Evolutionary conservation across 2,888 invertebrate genomes (phyloP).

Genomic region (Microplitis manilae): DNA sequence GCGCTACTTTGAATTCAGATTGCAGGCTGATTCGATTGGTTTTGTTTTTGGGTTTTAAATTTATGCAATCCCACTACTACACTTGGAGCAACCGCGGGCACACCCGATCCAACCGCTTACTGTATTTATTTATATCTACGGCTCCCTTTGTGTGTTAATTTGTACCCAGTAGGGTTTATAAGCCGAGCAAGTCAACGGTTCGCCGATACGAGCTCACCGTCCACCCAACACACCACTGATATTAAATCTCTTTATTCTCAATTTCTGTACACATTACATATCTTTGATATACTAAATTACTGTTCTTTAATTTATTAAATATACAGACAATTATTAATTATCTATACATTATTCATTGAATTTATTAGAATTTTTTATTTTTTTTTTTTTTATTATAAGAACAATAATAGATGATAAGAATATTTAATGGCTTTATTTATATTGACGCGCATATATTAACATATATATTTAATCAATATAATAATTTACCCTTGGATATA

Average conservation of each 20-base stretch:
- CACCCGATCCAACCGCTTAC: conserved; percentile 30
- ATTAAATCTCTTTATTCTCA: background rate
- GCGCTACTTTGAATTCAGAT: conserved; percentile 68
- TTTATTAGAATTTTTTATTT: too few relatives aligned
- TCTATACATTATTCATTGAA: too few relatives aligned
- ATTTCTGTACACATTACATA: too few relatives aligned
- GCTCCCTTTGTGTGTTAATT: conserved; percentile 71
- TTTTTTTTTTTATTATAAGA: too few relatives aligned
- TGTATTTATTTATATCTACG: conserved; percentile 66
- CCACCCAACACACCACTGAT: background rate
- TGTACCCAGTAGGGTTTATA: conserved; percentile 54
- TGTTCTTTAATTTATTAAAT: too few relatives aligned
- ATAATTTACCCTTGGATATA: too few relatives aligned
- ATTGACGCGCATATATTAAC: too few relatives aligned
- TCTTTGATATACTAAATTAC: too few relatives aligned
- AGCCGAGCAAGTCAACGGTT: background rate
- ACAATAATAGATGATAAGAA: too few relatives aligned
- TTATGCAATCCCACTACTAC: conserved; percentile 67
- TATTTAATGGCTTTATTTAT: too few relatives aligned
- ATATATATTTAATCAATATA: too few relatives aligned
- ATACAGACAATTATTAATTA: too few relatives aligned
- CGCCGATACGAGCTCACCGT: conserved; percentile 22
- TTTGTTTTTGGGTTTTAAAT: conserved; percentile 65
- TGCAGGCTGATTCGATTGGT: conserved; percentile 63
- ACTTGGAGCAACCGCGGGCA: conserved; percentile 37